Percentiles rank a stretch among this genome's conserved stretches.
Evolutionary conservation across 2,888 invertebrate genomes (phyloP).

Genomic region (Caenorhabditis drosophilae): DNA sequence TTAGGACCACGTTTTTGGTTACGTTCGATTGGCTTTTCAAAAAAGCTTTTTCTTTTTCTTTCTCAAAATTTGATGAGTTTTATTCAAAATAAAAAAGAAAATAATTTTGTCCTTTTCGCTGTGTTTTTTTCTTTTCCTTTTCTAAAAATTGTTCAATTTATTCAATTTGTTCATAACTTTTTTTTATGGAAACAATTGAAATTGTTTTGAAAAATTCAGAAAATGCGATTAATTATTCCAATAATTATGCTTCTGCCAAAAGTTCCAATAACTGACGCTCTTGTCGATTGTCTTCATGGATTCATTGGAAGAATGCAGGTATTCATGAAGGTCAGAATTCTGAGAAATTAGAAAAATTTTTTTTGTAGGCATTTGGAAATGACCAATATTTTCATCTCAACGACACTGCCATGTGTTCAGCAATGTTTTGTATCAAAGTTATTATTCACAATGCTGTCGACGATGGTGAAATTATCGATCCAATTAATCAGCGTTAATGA

Average conservation of each 20-base stretch:
- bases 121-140: no score
- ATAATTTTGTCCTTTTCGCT: no score
- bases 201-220: no score
- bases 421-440: conserved; percentile 51
- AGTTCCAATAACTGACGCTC: neutral
- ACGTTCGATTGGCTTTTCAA: no score
- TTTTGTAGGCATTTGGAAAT: conserved; percentile 37
- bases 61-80: no score
- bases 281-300: conserved; percentile 47
- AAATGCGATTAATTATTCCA: no score
- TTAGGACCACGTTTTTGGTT: no score
- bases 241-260: neutral
- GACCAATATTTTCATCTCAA: conserved; percentile 37
- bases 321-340: conserved; percentile 38
- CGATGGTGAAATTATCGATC: conserved; percentile 29
- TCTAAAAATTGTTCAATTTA: no score
- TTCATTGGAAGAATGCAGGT: conserved; percentile 55
- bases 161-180: no score
- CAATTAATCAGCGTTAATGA: neutral
- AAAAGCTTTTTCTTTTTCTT: no score
- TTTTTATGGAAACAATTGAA: no score
- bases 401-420: conserved; percentile 49
- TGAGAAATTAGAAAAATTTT: neutral
- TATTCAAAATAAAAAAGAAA: no score
- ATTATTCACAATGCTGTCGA: conserved; percentile 47